Base-by-base conservation (phyloP, 2,888 invertebrate genomes). In the Hirtodrosophila alboralis region DNA sequence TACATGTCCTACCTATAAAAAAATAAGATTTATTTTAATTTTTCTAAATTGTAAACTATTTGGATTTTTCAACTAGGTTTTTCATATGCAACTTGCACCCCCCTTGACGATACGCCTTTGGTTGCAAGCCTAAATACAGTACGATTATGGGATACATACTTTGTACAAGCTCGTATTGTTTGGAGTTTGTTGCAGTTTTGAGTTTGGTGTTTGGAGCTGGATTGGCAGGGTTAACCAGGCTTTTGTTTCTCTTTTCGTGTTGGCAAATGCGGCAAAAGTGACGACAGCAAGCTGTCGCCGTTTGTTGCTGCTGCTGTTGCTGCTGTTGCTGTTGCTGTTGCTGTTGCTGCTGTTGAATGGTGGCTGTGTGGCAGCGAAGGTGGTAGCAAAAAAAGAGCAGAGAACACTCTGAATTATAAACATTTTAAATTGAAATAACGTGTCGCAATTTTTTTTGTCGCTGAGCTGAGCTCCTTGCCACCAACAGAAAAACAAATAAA, bases 341-440 rank as follows among this genome's bases (percentile, higher is more conserved):
- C n/a, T 21, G 36, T 21, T 9, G 41, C 14, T 21, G 59, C 30
- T 48, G 48, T 34, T 34, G n/a, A 16, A 37, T 48, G 38, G 48
- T 44, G 37, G 49, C 47, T 44, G 53, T 30, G 47, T 36, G 41
- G 49, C 57, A 71, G 58, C 53, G 57, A 79, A 62, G 61, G 58
- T 54, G 61, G 71, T 54, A 41, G 37, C 79, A 28, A 21, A 23
- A n/a, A 21, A 23, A 31, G 30, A 43, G 41, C 41, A 64, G 48
- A 58, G 69, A 81, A 75, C 79, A 73, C 79, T 78, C 86, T 81
- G 81, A 84, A 81, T 81, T 81, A 81, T 81, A 78, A 78, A 71
- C 76, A 87, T 84, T 80, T 78, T 74, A 88, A 89, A 88, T 88
- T 87, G 88, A 88, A 88, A 87, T 85, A 88, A 88, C 87, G 84